phyloP scores from a whole-genome alignment of 1,140 invertebrate species.

The Tetragnatha versicolor region DNA sequence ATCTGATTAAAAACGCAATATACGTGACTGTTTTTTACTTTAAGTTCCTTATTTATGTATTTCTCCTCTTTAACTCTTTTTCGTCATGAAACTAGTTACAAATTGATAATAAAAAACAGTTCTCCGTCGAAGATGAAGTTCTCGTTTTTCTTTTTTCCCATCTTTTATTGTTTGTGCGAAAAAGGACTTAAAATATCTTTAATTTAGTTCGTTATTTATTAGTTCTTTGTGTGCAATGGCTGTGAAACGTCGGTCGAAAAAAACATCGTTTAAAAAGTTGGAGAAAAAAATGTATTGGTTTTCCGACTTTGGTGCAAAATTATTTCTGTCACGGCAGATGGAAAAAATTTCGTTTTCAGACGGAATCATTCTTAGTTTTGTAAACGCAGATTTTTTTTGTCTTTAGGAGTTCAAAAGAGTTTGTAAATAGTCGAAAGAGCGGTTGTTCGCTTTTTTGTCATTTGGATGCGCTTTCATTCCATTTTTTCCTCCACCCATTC shows the following conservation, averaged over 20 bases:
- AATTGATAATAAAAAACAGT: constrained; percentile 39
- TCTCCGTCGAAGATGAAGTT: constrained; percentile 25
- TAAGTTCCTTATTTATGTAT: constrained; percentile 47
- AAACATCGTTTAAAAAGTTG: constrained; percentile 6
- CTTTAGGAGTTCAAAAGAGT: neutral
- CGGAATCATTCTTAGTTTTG: neutral
- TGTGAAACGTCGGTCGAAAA: too few relatives aligned
- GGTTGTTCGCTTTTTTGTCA: too few relatives aligned
- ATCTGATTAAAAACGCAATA: constrained; percentile 51
- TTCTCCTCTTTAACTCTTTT: constrained; percentile 17
- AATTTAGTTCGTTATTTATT: constrained; percentile 44
- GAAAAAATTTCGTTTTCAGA: neutral
- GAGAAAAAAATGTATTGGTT: neutral
- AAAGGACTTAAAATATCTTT: constrained; percentile 33
- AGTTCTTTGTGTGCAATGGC: neutral
- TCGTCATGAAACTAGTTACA: constrained; percentile 13
- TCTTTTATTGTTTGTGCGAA: neutral
- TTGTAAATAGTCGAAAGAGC: constrained; percentile 37
- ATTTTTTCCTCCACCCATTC: too few relatives aligned
- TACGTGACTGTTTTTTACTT: constrained; percentile 33
- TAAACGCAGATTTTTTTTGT: neutral
- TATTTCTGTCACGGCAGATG: constrained; percentile 40
- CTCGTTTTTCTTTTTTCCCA: constrained; percentile 17
- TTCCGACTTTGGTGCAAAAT: constrained; percentile 29
- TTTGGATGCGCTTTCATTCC: too few relatives aligned